A percentile compares a stretch with the other conserved stretches of the same genome.
phyloP scores from a whole-genome alignment of 2,797 vertebrate genomes.

The Crenichthys baileyi region DNA sequence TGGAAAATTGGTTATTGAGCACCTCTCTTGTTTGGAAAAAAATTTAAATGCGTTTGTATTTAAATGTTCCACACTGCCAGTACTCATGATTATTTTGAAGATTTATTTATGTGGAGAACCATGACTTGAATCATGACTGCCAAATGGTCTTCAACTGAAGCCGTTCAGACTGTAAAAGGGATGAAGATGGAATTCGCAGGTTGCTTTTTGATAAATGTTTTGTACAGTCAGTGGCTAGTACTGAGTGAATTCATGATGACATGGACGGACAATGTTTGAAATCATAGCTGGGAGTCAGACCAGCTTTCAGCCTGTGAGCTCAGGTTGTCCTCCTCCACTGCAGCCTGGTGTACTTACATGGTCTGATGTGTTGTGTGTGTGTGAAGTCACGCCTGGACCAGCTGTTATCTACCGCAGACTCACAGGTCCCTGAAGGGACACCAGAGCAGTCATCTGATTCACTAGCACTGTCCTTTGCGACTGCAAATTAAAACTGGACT shows the following conservation, averaged over 20 bases:
- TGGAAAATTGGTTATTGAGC: too few relatives aligned
- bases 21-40: too few relatives aligned
- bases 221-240: not conserved
- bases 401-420: conserved; percentile 73
- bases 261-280: conserved; percentile 3
- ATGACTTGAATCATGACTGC: too few relatives aligned
- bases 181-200: not conserved
- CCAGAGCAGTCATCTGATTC: conserved; percentile 69
- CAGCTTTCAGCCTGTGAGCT: conserved; percentile 13
- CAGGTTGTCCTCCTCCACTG: conserved; percentile 7
- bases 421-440: conserved; percentile 68
- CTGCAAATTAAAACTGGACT: conserved; percentile 72
- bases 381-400: conserved; percentile 68
- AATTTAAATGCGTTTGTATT: too few relatives aligned
- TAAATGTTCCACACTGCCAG: too few relatives aligned
- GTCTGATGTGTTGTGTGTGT: conserved; percentile 39
- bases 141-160: too few relatives aligned
- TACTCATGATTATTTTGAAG: too few relatives aligned
- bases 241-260: not conserved
- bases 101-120: too few relatives aligned
- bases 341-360: conserved; percentile 3
- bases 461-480: conserved; percentile 68
- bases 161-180: too few relatives aligned
- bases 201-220: conserved; percentile 5
- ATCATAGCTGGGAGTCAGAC: conserved; percentile 10